Conservation (phyloP, 2,797 vertebrate species). For the Sebastes kiyomatsui region DNA sequence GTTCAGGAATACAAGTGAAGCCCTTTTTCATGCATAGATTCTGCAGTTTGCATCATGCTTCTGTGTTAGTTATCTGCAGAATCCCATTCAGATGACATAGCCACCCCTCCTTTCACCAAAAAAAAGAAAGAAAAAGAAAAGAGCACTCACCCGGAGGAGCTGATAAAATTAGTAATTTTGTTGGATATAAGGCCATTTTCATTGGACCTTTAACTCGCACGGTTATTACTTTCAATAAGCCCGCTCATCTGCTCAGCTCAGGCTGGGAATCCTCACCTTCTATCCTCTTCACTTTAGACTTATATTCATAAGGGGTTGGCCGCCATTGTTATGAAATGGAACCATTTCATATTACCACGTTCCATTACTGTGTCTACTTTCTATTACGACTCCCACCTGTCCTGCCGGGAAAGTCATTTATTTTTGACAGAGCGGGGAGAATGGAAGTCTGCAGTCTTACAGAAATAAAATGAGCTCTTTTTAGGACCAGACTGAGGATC, state of each 20-base stretch:
- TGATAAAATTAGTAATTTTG: constrained; percentile 85
- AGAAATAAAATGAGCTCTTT: constrained; percentile 44
- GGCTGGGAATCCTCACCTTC: constrained; percentile 29
- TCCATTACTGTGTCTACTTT: constrained; percentile 55
- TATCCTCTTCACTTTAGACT: constrained; percentile 39
- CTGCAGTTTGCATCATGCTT: neutral
- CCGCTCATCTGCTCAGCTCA: constrained; percentile 44
- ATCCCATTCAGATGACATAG: constrained; percentile 56
- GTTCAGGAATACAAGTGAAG: neutral
- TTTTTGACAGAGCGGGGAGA: constrained; percentile 35
- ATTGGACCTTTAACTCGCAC: constrained; percentile 42
- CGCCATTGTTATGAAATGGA: constrained; percentile 58
- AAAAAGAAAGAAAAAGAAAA: constrained; percentile 68
- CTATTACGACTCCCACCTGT: constrained; percentile 56
- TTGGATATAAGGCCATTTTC: constrained; percentile 36
- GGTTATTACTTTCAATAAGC: constrained; percentile 60
- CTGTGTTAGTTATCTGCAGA: constrained; percentile 33
- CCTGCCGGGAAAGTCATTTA: constrained; percentile 48
- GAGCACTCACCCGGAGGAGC: constrained; percentile 84
- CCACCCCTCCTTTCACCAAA: too few species aligned
- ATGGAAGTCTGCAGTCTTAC: constrained; percentile 25
- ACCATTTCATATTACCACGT: constrained; percentile 44
- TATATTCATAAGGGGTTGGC: constrained; percentile 40
- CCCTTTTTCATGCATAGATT: neutral
- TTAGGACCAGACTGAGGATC: constrained; percentile 1